These are phyloP conservation scores for Diabrotica balteata DNA, from an alignment of 2,888 invertebrate genomes.

Conservation along the genomic window DNA sequence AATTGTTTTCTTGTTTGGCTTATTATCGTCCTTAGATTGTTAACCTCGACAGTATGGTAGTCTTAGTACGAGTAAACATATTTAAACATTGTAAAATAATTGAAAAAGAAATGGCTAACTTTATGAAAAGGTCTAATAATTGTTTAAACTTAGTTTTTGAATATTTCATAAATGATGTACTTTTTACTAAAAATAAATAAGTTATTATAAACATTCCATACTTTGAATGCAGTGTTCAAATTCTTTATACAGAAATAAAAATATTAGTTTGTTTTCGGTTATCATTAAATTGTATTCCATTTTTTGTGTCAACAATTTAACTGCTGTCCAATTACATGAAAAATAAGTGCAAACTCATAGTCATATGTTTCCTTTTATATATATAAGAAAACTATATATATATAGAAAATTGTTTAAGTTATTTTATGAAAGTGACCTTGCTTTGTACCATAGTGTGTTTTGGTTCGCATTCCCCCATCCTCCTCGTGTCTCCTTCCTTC, in stretches of 20 bases:
- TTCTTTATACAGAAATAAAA: background rate
- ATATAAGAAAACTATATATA: constrained; percentile 49
- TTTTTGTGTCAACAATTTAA: constrained; percentile 27
- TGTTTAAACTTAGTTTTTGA: background rate
- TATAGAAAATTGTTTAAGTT: constrained; percentile 64
- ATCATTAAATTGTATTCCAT: background rate
- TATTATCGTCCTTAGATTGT: no score
- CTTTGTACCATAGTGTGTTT: constrained; percentile 66
- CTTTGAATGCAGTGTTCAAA: background rate
- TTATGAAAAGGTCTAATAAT: background rate
- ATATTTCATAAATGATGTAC: background rate
- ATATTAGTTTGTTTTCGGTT: background rate
- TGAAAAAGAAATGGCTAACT: no score
- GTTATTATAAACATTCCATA: background rate
- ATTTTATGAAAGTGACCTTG: constrained; percentile 69
- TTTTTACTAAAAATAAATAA: background rate
- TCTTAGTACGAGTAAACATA: no score
- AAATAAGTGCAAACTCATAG: constrained; percentile 52
- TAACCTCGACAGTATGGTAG: no score
- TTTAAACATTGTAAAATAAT: no score
- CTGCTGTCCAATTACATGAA: constrained; percentile 46
- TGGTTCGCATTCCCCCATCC: constrained; percentile 47
- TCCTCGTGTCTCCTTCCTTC: constrained; percentile 12
- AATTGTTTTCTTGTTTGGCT: no score
- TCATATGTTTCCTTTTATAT: constrained; percentile 57